Percentiles rank a stretch among this genome's conserved stretches.
These are phyloP conservation scores for Montipora sp. DNA, from an alignment of 64 coral and sea anemone genomes.

Conservation along the genomic window DNA sequence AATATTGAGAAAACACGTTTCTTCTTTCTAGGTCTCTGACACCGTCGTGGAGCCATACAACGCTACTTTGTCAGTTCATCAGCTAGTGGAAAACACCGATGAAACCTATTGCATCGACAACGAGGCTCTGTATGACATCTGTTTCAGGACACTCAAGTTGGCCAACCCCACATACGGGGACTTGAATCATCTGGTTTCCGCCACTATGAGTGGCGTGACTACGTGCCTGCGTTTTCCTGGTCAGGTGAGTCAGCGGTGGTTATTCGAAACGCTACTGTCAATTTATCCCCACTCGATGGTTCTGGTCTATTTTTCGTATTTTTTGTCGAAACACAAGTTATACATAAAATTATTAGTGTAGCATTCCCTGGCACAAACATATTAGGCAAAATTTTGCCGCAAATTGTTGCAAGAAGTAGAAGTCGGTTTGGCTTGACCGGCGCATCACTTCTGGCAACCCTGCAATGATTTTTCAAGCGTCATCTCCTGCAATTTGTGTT, in stretches of 20 bases:
- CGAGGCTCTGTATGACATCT: slow-evolving; percentile 77
- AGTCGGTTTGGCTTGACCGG: no score
- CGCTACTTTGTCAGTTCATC: slow-evolving; percentile 69
- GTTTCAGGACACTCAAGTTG: slow-evolving; percentile 64
- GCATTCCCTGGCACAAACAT: no score
- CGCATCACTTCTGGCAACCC: no score
- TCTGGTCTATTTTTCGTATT: no score
- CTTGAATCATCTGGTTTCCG: slow-evolving; percentile 70
- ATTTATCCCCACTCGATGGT: no score
- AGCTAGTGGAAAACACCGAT: slow-evolving; percentile 71
- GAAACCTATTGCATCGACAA: slow-evolving; percentile 76
- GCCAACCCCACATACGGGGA: slow-evolving; percentile 72
- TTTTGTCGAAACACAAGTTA: no score
- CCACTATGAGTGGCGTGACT: slow-evolving; percentile 72
- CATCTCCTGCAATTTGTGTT: no score
- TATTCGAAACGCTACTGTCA: not conserved
- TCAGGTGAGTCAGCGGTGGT: slow-evolving; percentile 45
- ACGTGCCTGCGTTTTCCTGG: slow-evolving; percentile 67
- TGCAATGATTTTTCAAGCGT: no score
- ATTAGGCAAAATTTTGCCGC: no score
- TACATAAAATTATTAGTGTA: no score
- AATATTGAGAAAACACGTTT: not conserved
- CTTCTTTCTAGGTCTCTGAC: slow-evolving; percentile 32
- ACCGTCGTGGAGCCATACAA: slow-evolving; percentile 75
- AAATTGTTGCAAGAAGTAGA: no score